Base-by-base conservation (phyloP, 2,797 vertebrate species). In the Gallirallus australis region DNA sequence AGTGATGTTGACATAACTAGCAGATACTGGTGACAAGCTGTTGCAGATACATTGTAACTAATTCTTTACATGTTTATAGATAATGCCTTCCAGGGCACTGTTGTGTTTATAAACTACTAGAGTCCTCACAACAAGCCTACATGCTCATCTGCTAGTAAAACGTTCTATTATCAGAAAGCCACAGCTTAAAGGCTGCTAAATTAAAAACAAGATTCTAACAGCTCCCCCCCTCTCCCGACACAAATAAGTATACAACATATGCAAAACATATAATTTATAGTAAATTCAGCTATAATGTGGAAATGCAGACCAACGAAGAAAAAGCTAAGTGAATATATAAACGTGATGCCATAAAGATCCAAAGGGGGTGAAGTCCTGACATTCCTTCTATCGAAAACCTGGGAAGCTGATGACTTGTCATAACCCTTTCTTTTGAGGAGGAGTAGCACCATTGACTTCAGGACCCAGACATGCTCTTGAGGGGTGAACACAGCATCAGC, bases 151-250 rank as follows among this genome's bases (percentile, higher is more conserved):
- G 18, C 23, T 45, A 37, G n/a, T 37, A 80, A 65, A 80, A 59
- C 9, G 31, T 63, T 50, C 40, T 28, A 59, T 45, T 87, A 42
- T 28, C 14, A 64, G 42, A 71, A 50, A 71, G 23, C 11, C 60
- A 79, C 14, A 50, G 20, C 42, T 64, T 50, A 57, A 64, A 56
- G n/a, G 27, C 11, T 72, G 66, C 21, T 57, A 59, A 64, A 35
- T 45, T 56, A 56, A 64, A 79, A 71, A 3, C 5, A 42, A 25
- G 31, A 27, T 35, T 64, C 11, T 72, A 80, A 79, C 27, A 35
- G 18, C 8, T 37, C 1, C 13, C 47, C 3, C 6, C 3, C 2
- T 3, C 50, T 20, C 1, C 24, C 57, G 9, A 81, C 10, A 66
- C 1, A 1, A 69, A 70, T 9, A 37, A 14, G 5, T 47, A 60